These are phyloP conservation scores for Macrophya alboannulata DNA, from an alignment of 2,888 invertebrate species.

Conservation along the genomic window DNA sequence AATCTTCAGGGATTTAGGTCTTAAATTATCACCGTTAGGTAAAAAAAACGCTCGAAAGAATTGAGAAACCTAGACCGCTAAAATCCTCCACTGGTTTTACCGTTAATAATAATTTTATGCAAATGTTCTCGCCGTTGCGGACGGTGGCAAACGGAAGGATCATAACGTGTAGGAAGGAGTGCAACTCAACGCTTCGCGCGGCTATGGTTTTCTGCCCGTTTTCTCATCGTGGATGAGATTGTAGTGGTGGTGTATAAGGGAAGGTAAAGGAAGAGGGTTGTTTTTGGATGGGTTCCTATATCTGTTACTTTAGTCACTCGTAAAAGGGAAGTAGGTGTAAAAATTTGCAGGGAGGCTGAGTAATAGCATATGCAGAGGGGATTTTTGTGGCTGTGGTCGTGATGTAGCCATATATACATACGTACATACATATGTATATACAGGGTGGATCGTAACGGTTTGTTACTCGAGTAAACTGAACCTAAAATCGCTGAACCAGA, in stretches of 20 bases:
- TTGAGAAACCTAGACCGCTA: slow-evolving; percentile 23
- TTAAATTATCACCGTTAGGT: background rate
- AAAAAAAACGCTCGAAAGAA: background rate
- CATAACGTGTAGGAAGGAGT: slow-evolving; percentile 28
- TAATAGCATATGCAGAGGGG: slow-evolving; percentile 67
- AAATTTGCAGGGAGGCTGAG: slow-evolving; percentile 68
- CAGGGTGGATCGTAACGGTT: slow-evolving; percentile 48
- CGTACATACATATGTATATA: background rate
- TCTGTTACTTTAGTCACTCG: slow-evolving; percentile 71
- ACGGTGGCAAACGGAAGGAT: slow-evolving; percentile 26
- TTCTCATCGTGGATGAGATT: slow-evolving; percentile 28
- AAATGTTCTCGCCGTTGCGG: slow-evolving; percentile 68
- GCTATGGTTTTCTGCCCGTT: slow-evolving; percentile 21
- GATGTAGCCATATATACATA: background rate
- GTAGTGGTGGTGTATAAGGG: background rate
- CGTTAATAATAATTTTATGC: slow-evolving; percentile 76
- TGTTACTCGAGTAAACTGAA: slow-evolving; percentile 47
- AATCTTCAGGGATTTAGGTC: background rate
- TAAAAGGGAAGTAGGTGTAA: slow-evolving; percentile 74
- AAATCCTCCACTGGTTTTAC: slow-evolving; percentile 7
- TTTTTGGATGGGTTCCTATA: slow-evolving; percentile 62
- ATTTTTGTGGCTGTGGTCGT: slow-evolving; percentile 12
- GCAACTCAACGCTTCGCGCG: slow-evolving; percentile 39
- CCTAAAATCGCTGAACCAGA: slow-evolving; percentile 51
- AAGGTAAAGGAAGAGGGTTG: slow-evolving; percentile 58